Conservation (phyloP, 2,888 invertebrate genomes). For the Peribatodes rhomboidaria region DNA sequence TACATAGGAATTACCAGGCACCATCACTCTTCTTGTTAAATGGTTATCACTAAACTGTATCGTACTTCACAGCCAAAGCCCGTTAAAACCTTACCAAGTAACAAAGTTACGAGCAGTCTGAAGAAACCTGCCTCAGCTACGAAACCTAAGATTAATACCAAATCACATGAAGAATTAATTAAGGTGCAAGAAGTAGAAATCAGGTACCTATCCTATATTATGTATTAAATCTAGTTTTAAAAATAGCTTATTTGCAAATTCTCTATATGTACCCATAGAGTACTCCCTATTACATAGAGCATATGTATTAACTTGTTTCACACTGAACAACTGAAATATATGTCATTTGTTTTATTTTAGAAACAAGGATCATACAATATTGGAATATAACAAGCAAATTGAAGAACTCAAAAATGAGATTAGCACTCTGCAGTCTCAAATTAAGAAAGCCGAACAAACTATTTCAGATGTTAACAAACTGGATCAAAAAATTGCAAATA, state of each 20-base stretch:
- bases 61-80: conserved; percentile 70
- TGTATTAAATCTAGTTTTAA: not conserved
- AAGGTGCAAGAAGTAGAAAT: conserved; percentile 81
- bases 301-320: too few relatives aligned
- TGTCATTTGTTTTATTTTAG: conserved; percentile 54
- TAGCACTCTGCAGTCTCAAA: conserved; percentile 61
- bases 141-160: conserved; percentile 51
- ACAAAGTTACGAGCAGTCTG: conserved; percentile 58
- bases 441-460: conserved; percentile 51
- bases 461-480: conserved; percentile 48
- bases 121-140: conserved; percentile 57
- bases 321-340: too few relatives aligned
- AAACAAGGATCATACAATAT: conserved; percentile 78
- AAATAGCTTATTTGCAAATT: not conserved
- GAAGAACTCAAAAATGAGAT: conserved; percentile 77
- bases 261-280: too few relatives aligned
- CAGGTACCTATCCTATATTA: conserved; percentile 63
- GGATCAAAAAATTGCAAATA: conserved; percentile 49
- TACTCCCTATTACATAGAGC: too few relatives aligned
- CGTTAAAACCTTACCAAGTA: conserved; percentile 52
- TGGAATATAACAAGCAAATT: conserved; percentile 77
- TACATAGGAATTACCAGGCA: too few relatives aligned
- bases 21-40: too few relatives aligned
- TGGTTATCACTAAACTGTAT: not conserved
- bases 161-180: conserved; percentile 68